Base-by-base conservation (phyloP, 2,888 invertebrate species). In the Trichacis sp. region DNA sequence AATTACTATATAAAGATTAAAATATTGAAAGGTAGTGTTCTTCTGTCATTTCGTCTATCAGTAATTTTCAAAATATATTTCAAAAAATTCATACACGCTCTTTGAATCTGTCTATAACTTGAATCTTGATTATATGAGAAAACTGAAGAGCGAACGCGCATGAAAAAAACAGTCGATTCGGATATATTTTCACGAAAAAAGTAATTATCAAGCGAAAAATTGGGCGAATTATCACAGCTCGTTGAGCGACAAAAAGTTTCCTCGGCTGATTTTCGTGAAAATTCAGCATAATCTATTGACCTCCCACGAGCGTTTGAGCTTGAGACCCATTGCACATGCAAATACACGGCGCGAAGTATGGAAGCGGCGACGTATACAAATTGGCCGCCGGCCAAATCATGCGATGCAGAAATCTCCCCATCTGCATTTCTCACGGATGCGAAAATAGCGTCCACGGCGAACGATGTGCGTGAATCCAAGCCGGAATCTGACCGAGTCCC, bases 381-480 rank as follows among this genome's bases (percentile, higher is more conserved):
- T 71, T 80, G 79, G 78, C 72, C 60, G 46, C 50, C 67, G 55
- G 78, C 80, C 80, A 80, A 77, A 75, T 75, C 78, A 75, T 73
- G 74, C 74, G 76, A 76, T 70, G 75, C 76, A 75, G 61, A 66
- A 66, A 66, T 66, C 65, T 57, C 61, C 57, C 74, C 77, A 79
- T 79, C 76, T 78, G 77, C 76, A 78, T 80, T 77, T 78, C 75
- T 73, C 73, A 76, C 74, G 74, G 73, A 77, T 72, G 75, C 73
- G 75, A 78, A 80, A 77, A 79, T 79, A 79, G 77, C 78, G 71
- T 60, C 43, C 60, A 79, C 78, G 78, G 77, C 78, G 71, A 57
- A 36, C 60, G 55, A 53, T 57, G 36, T 58, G 57, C 57, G 57
- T 19, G 51, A 61, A 55, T 55, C 42, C 55, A 40, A 43, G 45